phyloP scores from a whole-genome alignment of 2,888 invertebrate species.

The Lacanobia wlatinum region DNA sequence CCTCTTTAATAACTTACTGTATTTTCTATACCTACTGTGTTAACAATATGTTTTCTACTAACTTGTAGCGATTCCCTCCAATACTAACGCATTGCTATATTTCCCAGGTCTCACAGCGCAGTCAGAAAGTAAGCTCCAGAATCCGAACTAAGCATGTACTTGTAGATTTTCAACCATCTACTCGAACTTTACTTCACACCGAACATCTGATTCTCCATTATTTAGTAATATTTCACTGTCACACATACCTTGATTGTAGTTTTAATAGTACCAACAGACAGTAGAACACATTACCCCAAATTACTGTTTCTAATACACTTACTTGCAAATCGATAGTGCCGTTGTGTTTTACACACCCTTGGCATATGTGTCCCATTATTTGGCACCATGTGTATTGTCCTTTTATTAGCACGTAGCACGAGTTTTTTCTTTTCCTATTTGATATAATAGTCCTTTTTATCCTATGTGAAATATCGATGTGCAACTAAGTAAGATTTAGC shows the following conservation, averaged over 20 bases:
- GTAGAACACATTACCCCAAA: constrained; percentile 67
- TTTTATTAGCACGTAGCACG: constrained; percentile 25
- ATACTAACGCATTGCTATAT: constrained; percentile 85
- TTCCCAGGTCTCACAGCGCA: constrained; percentile 89
- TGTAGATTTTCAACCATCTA: constrained; percentile 68
- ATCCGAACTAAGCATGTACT: constrained; percentile 82
- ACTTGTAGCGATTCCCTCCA: constrained; percentile 55
- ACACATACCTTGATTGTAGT: constrained; percentile 62
- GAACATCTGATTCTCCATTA: constrained; percentile 64
- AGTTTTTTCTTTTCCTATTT: constrained; percentile 10
- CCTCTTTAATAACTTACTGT: neutral
- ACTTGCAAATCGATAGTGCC: constrained; percentile 75
- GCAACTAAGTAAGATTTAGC: constrained; percentile 70
- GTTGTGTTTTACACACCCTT: constrained; percentile 37
- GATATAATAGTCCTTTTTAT: neutral
- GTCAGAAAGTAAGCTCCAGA: constrained; percentile 88
- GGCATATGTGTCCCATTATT: constrained; percentile 39
- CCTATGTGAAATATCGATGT: constrained; percentile 57
- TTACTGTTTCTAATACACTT: constrained; percentile 75
- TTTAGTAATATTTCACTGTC: constrained; percentile 66
- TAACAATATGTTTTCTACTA: constrained; percentile 23
- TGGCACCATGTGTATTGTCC: constrained; percentile 47
- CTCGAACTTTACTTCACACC: constrained; percentile 64
- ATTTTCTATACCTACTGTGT: constrained; percentile 11
- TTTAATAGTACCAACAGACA: constrained; percentile 58